These are phyloP conservation scores for Nesoenas mayeri DNA, from an alignment of 2,113 vertebrate genomes.

Conservation along the genomic window DNA sequence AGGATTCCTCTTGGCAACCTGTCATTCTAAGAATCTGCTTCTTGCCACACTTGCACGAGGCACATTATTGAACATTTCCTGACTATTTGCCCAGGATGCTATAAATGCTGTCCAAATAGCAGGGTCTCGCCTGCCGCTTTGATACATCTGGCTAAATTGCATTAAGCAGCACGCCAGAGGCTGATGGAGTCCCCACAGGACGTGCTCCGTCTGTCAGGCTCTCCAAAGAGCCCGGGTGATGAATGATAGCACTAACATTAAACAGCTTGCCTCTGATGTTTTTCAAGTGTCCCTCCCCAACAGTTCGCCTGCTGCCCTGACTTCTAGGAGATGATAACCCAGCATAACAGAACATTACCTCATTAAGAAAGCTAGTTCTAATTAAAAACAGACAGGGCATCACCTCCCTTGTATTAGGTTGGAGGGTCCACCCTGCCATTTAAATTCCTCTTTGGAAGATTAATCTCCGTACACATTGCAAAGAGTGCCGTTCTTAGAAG, in stretches of 20 bases:
- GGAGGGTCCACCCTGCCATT: slow-evolving; percentile 29
- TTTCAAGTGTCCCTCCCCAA: slow-evolving; percentile 60
- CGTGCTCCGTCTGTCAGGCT: slow-evolving; percentile 62
- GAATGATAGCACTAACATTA: slow-evolving; percentile 67
- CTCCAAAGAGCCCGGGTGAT: slow-evolving; percentile 50
- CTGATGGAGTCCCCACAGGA: slow-evolving; percentile 49
- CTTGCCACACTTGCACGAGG: slow-evolving; percentile 62
- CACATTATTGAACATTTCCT: slow-evolving; percentile 76
- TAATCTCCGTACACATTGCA: neutral
- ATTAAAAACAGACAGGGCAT: slow-evolving; percentile 67
- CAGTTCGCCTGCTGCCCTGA: slow-evolving; percentile 61
- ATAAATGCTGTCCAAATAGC: slow-evolving; percentile 63
- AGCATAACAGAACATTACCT: slow-evolving; percentile 65
- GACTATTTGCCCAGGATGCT: slow-evolving; percentile 65
- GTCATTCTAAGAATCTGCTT: neutral
- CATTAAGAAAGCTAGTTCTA: slow-evolving; percentile 69
- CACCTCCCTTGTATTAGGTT: neutral
- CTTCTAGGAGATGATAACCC: slow-evolving; percentile 71
- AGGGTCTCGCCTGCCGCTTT: slow-evolving; percentile 54
- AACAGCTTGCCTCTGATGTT: slow-evolving; percentile 62
- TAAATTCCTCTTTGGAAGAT: slow-evolving; percentile 39
- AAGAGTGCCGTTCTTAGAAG: neutral
- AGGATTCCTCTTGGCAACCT: slow-evolving; percentile 55
- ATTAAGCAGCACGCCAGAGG: slow-evolving; percentile 47
- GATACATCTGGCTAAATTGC: slow-evolving; percentile 62